phyloP scores from a whole-genome alignment of 2,797 vertebrate species.

The Zalophus californianus region DNA sequence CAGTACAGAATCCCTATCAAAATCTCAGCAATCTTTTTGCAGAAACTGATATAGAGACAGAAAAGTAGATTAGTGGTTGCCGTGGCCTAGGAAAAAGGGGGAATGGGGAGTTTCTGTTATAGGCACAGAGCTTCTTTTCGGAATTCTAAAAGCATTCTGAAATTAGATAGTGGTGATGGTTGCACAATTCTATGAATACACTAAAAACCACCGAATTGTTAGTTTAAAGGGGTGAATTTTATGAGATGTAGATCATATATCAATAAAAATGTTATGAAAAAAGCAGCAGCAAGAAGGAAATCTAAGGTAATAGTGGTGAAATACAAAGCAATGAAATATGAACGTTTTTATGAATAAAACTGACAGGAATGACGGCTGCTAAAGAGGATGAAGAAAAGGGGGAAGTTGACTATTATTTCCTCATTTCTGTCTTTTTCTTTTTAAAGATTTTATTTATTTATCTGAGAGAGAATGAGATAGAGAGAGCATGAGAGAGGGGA shows the following conservation, averaged over 20 bases:
- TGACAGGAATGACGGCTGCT: not conserved
- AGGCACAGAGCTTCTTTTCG: not conserved
- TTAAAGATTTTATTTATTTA: no score
- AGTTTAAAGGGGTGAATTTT: not conserved
- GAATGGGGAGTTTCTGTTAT: not conserved
- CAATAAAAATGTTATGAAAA: not conserved
- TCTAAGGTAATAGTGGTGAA: not conserved
- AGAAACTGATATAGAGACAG: not conserved
- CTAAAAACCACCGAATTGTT: not conserved
- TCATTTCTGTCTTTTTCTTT: not conserved
- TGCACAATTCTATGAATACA: not conserved
- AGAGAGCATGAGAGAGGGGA: no score
- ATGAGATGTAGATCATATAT: not conserved
- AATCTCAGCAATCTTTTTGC: not conserved
- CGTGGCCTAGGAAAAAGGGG: not conserved
- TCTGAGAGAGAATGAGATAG: no score
- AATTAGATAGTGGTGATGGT: not conserved
- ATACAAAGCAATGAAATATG: not conserved
- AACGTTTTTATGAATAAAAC: not conserved
- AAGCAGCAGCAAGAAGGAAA: not conserved
- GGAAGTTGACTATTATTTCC: not conserved
- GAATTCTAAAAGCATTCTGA: not conserved
- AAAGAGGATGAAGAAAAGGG: slow-evolving; percentile 7
- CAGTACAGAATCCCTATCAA: not conserved
- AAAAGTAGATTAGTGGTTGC: not conserved